These are phyloP conservation scores for Keiferia lycopersicella DNA, from an alignment of 2,888 invertebrate species.

Conservation along the genomic window DNA sequence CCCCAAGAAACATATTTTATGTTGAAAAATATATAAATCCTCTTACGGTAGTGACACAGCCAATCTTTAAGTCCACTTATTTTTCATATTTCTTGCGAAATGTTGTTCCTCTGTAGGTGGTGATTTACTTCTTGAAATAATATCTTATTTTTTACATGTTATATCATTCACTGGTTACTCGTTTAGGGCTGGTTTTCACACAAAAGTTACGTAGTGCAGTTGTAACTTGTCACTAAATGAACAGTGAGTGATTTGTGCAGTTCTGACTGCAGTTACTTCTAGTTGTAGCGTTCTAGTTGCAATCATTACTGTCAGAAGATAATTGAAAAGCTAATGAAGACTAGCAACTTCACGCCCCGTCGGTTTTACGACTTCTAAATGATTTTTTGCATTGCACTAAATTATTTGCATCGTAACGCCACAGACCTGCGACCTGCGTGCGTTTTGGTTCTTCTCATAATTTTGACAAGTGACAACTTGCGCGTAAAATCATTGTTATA, in stretches of 20 bases:
- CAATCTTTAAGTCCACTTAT: too few relatives aligned
- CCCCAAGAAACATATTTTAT: too few relatives aligned
- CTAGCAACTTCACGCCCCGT: background rate
- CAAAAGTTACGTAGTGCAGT: background rate
- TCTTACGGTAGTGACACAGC: too few relatives aligned
- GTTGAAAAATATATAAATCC: too few relatives aligned
- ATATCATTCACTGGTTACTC: background rate
- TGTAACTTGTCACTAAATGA: background rate
- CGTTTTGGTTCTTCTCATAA: too few relatives aligned
- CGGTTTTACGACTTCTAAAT: background rate
- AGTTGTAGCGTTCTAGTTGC: background rate
- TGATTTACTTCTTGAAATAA: too few relatives aligned
- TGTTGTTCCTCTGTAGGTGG: too few relatives aligned
- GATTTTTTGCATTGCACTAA: background rate
- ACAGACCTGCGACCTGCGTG: too few relatives aligned
- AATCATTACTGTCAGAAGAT: background rate
- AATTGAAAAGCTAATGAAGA: conserved; percentile 6
- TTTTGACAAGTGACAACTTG: too few relatives aligned
- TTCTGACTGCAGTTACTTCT: background rate
- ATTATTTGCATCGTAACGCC: too few relatives aligned
- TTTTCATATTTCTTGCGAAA: too few relatives aligned
- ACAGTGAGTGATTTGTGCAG: conserved; percentile 1
- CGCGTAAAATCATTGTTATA: too few relatives aligned
- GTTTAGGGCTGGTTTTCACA: background rate
- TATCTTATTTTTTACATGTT: background rate